Percentiles rank a stretch among this genome's conserved stretches.
phyloP scores from a whole-genome alignment of 2,888 invertebrate genomes.

The Tiliacea aurago region DNA sequence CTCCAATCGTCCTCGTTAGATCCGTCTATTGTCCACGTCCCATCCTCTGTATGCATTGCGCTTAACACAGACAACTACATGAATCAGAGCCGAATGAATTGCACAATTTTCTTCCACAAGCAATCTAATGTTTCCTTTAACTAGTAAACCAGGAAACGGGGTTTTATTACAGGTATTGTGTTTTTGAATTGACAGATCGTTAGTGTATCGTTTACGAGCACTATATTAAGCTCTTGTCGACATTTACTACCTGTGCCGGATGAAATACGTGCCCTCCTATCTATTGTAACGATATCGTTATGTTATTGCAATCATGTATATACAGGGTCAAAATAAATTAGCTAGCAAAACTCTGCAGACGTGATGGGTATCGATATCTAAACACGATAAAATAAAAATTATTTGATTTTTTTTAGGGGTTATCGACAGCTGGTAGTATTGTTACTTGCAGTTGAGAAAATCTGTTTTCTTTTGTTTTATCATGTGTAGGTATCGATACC shows the following conservation, averaged over 20 bases:
- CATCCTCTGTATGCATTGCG: not conserved
- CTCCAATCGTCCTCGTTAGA: not conserved
- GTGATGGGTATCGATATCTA: too few relatives aligned
- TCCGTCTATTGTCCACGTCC: not conserved
- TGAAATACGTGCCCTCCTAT: not conserved
- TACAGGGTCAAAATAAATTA: too few relatives aligned
- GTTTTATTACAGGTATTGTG: constrained; percentile 30
- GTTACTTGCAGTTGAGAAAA: too few relatives aligned
- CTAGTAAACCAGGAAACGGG: constrained; percentile 8
- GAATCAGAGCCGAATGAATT: not conserved
- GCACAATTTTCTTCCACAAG: not conserved
- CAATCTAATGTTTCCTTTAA: constrained; percentile 7
- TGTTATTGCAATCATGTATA: not conserved
- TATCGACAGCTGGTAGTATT: too few relatives aligned
- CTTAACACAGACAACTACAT: not conserved
- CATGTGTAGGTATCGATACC: too few relatives aligned
- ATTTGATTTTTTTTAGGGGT: too few relatives aligned
- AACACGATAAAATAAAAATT: too few relatives aligned
- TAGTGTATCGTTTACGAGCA: constrained; percentile 36
- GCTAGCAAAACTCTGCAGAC: too few relatives aligned
- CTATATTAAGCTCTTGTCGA: constrained; percentile 19
- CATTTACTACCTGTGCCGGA: constrained; percentile 24
- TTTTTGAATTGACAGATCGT: constrained; percentile 35
- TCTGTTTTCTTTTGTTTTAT: too few relatives aligned
- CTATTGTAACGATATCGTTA: not conserved